Percentiles rank a stretch among this genome's conserved stretches.
Conservation (phyloP, 2,888 invertebrate species). For the Ormyrus thymus region DNA sequence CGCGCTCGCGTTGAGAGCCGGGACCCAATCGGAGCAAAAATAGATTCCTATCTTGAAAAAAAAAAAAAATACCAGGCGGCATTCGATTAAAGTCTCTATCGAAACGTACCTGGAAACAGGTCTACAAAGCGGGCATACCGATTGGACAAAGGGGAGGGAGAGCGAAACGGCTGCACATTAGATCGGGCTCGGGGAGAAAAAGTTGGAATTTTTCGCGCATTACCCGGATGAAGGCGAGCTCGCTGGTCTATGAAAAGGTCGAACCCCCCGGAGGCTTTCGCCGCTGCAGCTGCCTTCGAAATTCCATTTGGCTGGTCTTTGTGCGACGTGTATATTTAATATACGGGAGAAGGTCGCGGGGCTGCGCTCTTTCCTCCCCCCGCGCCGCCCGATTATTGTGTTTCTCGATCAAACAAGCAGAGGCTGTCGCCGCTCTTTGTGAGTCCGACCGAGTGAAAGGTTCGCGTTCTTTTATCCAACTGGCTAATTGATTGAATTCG, state of each 20-base stretch:
- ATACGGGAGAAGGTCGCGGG: neutral
- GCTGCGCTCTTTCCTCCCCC: neutral
- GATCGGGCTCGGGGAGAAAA: neutral
- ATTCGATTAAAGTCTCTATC: no score
- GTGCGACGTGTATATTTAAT: neutral
- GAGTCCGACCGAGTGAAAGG: no score
- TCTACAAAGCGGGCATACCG: no score
- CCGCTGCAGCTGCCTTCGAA: slow-evolving; percentile 19
- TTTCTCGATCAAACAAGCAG: neutral
- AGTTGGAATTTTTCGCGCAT: neutral
- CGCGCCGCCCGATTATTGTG: neutral
- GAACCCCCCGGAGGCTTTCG: neutral
- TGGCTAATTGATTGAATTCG: no score
- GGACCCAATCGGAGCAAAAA: no score
- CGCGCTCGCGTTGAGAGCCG: neutral
- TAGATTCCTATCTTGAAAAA: no score
- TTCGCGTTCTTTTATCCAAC: no score
- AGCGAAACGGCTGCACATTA: neutral
- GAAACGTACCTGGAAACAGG: no score
- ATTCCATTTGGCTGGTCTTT: slow-evolving; percentile 42
- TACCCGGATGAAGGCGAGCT: neutral
- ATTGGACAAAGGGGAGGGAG: neutral
- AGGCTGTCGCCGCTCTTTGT: neutral
- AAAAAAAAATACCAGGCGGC: no score
- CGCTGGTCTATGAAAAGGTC: slow-evolving; percentile 13